These are phyloP conservation scores for Catostomus latipinnis DNA, from an alignment of 2,797 vertebrate genomes.

Conservation along the genomic window DNA sequence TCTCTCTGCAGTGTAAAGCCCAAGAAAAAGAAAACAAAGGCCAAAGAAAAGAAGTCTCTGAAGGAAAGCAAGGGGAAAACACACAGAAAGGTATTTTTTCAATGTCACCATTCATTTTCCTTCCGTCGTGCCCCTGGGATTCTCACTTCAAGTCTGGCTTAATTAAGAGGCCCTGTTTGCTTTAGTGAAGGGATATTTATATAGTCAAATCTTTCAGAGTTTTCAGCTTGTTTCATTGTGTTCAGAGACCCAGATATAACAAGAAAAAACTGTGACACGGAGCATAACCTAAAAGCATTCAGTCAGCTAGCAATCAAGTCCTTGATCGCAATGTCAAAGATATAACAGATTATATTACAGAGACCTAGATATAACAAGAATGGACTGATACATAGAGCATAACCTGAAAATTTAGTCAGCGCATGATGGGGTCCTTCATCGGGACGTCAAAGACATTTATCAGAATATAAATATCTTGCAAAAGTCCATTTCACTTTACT, in stretches of 20 bases:
- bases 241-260: conserved; percentile 29
- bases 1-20: conserved; percentile 60
- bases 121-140: conserved; percentile 30
- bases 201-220: conserved; percentile 29
- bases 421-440: too few relatives aligned
- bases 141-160: conserved; percentile 30
- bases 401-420: too few relatives aligned
- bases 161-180: conserved; percentile 41
- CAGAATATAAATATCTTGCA: not conserved
- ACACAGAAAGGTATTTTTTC: conserved; percentile 71
- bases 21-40: conserved; percentile 48
- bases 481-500: not conserved
- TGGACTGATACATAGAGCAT: too few relatives aligned
- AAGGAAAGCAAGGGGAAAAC: conserved; percentile 53
- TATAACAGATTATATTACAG: too few relatives aligned
- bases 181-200: conserved; percentile 38
- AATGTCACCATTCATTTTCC: conserved; percentile 36
- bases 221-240: not conserved
- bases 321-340: too few relatives aligned
- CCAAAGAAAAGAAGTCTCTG: conserved; percentile 46
- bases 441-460: too few relatives aligned
- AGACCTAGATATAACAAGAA: too few relatives aligned
- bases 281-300: conserved; percentile 24
- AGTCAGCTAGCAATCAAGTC: not conserved
- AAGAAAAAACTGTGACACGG: conserved; percentile 1